Base-by-base conservation (phyloP, 92 coral and sea anemone genomes). In the Siderastrea radians region DNA sequence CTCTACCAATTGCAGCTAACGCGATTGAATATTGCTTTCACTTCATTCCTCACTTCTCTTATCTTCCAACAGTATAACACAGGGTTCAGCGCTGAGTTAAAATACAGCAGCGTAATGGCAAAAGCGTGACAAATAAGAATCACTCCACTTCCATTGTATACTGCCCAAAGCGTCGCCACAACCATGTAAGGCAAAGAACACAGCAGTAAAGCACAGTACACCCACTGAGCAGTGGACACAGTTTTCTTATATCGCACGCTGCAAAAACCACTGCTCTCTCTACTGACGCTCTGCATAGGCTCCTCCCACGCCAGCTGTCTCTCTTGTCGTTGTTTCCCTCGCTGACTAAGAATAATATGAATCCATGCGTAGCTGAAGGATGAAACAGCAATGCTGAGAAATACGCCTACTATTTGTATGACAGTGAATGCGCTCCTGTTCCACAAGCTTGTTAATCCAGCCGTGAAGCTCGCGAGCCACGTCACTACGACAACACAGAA, bases 101-200 rank as follows among this genome's bases (percentile, higher is more conserved):
- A 74, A 43, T 83, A 72, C 5, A 83, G 51, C 62, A 83, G 47
- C 2, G 72, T 63, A 7, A 83, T 13, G 12, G 80, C 58, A 26
- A 57, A 83, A 38, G 72, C 72, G 45, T 83, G 87, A 6, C 79
- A 52, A 44, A 73, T 62, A 2, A 83, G 26, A 1, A 83, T 63
- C 61, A 45, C 87, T 26, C 50, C 79, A 13, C 7, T 49, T 62
- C 61, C 73, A 5, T 80, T 62, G 53, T 19, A 62, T 59, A 72
- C 73, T 10, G 80, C 79, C 87, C 87, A 83, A 49, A 83, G 80
- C 2, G 80, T 80, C 0, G 87, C 80, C 13, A 83, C 87, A 17
- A 83, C 61, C 80, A 83, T 73, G 58, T 83, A 83, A 38, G 87
- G 87, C 48, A 83, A 14, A 50, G 49, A 83, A 6, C 87, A 83